A percentile compares a stretch with the other conserved stretches of the same genome.
Evolutionary conservation across 2,113 vertebrate genomes (phyloP).

Genomic region (Thalassoma bifasciatum): DNA sequence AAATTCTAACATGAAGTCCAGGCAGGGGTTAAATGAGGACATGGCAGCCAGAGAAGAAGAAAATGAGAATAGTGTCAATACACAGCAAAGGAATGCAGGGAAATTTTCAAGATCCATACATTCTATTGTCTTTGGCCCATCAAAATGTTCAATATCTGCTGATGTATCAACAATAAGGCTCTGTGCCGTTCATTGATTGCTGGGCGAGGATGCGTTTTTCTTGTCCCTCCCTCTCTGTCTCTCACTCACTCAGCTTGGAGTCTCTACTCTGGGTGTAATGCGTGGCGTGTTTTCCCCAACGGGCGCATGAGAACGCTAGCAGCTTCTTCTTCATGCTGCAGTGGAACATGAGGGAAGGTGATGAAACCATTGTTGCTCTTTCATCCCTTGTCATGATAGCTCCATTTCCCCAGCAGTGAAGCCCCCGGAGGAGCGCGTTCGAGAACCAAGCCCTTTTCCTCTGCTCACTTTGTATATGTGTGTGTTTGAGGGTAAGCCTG

Average conservation of each 20-base stretch:
- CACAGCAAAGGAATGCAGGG: constrained; percentile 31
- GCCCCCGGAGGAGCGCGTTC: constrained; percentile 54
- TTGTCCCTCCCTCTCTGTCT: background rate
- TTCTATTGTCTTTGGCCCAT: constrained; percentile 50
- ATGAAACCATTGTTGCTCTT: constrained; percentile 76
- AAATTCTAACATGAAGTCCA: background rate
- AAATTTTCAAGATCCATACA: constrained; percentile 54
- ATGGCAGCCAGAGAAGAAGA: constrained; percentile 13
- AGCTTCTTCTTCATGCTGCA: constrained; percentile 59
- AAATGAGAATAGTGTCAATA: constrained; percentile 7
- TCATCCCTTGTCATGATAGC: constrained; percentile 70
- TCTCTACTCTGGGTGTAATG: constrained; percentile 38
- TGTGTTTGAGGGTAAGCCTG: constrained; percentile 34
- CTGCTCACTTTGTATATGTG: constrained; percentile 32
- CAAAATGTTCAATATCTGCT: constrained; percentile 49
- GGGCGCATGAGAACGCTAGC: constrained; percentile 47
- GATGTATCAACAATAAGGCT: constrained; percentile 45
- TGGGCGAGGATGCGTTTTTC: constrained; percentile 25
- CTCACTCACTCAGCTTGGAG: constrained; percentile 11
- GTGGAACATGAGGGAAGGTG: constrained; percentile 68
- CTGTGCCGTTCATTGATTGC: constrained; percentile 31
- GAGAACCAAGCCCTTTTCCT: constrained; percentile 33
- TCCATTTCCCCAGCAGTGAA: constrained; percentile 62
- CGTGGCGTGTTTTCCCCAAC: constrained; percentile 53
- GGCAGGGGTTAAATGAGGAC: constrained; percentile 4